Percentiles rank a stretch among this genome's conserved stretches.
These are phyloP conservation scores for Hartigia nigra DNA, from an alignment of 2,888 invertebrate species.

Conservation along the genomic window DNA sequence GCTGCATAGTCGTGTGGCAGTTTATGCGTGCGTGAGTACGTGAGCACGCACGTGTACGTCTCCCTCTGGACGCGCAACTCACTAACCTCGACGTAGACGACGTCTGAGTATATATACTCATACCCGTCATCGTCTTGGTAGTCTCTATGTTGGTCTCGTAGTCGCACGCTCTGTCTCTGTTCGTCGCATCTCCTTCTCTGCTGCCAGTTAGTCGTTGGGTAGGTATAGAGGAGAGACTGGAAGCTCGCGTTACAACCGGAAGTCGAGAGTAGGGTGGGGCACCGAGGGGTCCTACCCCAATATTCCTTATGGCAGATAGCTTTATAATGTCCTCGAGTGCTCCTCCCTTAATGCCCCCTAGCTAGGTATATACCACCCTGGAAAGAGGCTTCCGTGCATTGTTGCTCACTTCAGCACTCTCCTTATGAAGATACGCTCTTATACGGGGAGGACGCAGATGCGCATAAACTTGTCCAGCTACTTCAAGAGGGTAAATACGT, in stretches of 20 bases:
- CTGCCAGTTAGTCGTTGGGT: neutral
- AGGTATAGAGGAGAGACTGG: constrained; percentile 16
- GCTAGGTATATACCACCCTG: constrained; percentile 40
- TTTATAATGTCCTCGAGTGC: constrained; percentile 61
- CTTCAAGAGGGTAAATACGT: constrained; percentile 1
- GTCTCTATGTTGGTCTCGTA: neutral
- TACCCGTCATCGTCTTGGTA: neutral
- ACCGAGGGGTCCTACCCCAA: constrained; percentile 52
- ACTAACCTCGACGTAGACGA: neutral
- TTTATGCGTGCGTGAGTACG: constrained; percentile 17
- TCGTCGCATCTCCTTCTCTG: neutral
- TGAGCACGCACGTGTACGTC: neutral
- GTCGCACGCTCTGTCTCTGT: neutral
- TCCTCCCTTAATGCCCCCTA: constrained; percentile 57
- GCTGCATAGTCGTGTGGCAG: constrained; percentile 15
- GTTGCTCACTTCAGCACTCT: constrained; percentile 56
- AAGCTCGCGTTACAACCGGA: constrained; percentile 64
- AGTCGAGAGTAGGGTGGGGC: constrained; percentile 49
- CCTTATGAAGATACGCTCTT: constrained; percentile 12
- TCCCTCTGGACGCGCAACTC: neutral
- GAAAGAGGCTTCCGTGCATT: constrained; percentile 37
- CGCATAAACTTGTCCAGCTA: constrained; percentile 1
- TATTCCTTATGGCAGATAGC: constrained; percentile 45
- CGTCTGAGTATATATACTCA: neutral
- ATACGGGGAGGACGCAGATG: constrained; percentile 8